Evolutionary conservation across 2,888 invertebrate genomes (phyloP), one percentile per base, ranked within the genome.

Genomic region (Pyrgus malvae): DNA sequence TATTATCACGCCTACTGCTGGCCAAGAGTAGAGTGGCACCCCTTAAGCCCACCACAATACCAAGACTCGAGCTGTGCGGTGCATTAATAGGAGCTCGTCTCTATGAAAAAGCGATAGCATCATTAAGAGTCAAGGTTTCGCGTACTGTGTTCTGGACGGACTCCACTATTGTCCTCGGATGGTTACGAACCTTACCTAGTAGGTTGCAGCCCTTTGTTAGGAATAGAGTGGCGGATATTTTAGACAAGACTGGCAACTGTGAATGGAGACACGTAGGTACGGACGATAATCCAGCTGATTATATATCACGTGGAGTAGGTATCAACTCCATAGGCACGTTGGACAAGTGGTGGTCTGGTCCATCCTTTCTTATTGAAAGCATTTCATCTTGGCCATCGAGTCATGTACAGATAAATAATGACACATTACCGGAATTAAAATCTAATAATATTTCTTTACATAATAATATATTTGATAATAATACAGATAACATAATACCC

Each of bases 61-160:
- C 70, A 1, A 27, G 70, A 11, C 60, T 73, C 2, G 71, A 73
- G 23, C 46, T 72, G 1, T 70, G 69, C 44, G 69, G 63, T 5
- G 69, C 69, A 9, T 21, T 70, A 11, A 37, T 69, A 0, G 66
- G 62, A 33, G 58, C 62, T 33, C 64, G 64, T n/a, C 37, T 70
- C 0, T 66, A 58, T 45, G 55, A 66, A 17, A 70, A 71, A 48
- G 60, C 46, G 3, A 35, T 46, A 0, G 11, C 12, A 0, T 59
- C 67, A 2, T 57, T 70, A 2, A 48, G 65, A 19, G 4, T 48
- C 1, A 27, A 61, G 0, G 9, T 68, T 8, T 35, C 4, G 3
- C 45, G 29, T 2, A 31, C 12, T 4, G 33, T 29, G 4, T 67
- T 66, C 17, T 72, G 72, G 69, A 65, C 65, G 0, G 71, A 70